Evolutionary conservation across 2,888 invertebrate genomes (phyloP), one percentile per base, ranked within the genome.

Genomic region (Oscheius onirici): DNA sequence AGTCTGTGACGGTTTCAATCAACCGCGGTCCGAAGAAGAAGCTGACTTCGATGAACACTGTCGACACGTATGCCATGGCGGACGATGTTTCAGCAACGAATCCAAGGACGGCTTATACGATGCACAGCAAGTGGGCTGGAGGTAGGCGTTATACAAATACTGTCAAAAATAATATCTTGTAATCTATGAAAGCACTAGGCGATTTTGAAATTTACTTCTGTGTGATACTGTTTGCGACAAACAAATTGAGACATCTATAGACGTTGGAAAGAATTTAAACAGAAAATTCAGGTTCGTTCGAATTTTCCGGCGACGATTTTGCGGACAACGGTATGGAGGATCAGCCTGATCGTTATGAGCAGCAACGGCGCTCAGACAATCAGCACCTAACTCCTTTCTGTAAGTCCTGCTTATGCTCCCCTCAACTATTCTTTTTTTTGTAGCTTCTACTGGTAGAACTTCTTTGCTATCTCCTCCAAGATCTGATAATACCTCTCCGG

Each of bases 1-100:
- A 80, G 67, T 82, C 82, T 0, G 79, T 84, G 5, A 84, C 84
- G 11, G 81, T 83, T 11, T 84, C 85, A n/a, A 81, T 83, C 26
- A 84, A 78, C 66, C 78, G 83, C 3, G 81, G 84, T 61, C 71
- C 71, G 17, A 80, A 81, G 54, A 84, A 85, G 69, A 77, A 73
- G 61, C 74, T 78, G 51, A 77, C 75, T 24, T 75, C 77, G 15
- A 69, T 78, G 65, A 75, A 77, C 55, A 76, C 73, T 10, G 34
- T 43, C 8, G 74, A 79, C 61, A 78, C 81, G n/a, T 75, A 75
- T 60, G 81, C 81, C 28, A 73, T 75, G 67, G 79, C 78, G 54
- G 81, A 82, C 44, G 80, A 82, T 69, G 70, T 76, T 63, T 78
- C 80, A n/a, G 80, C 75, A 24, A 76, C 74, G 11, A 78, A 80